Base-by-base conservation (phyloP, 2,888 invertebrate species). In the Dasysyrphus albostriatus region DNA sequence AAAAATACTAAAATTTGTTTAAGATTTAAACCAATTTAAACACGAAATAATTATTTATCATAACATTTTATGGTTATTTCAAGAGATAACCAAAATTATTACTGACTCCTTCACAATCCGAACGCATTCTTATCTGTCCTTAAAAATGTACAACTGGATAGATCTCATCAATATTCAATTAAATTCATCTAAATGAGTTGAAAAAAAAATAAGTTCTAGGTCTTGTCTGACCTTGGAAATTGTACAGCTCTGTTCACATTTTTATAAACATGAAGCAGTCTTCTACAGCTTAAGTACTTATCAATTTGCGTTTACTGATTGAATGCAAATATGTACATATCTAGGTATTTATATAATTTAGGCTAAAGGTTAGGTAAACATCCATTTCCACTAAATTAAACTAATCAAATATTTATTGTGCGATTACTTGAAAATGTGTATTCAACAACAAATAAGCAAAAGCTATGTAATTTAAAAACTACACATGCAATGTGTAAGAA, bases 341-440 rank as follows among this genome's bases (percentile, higher is more conserved):
- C 24, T 24, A 3, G 24, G 5, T 19, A 59, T 9, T 34, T 59
- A 16, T 58, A 10, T 54, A 29, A 29, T 54, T 59, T 39, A 4
- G 19, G 42, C 61, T 42, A 61, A 61, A 61, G 61, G 61, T 61
- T 42, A 61, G 8, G 61, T 61, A 61, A 61, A 61, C 61, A 61
- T 61, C 42, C 42, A 19, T 10, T 61, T 24, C 61, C 61, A 61
- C 61, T 61, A 14, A 39, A 42, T 61, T 74, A 59, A n/a, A 12
- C 9, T 49, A 59, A 78, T 78, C 72, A 78, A 78, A 78, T 72
- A 70, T 78, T 78, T 70, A 72, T 72, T 24, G 44, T 34, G 9
- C 9, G n/a, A 54, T 16, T 42, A 44, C 39, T 24, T 14, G 9
- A n/a, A 73, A 59, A 24, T 59, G 59, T 59, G 59, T 39, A 42